phyloP scores from a whole-genome alignment of 2,888 invertebrate species.

The Pyrochroa serraticornis region DNA sequence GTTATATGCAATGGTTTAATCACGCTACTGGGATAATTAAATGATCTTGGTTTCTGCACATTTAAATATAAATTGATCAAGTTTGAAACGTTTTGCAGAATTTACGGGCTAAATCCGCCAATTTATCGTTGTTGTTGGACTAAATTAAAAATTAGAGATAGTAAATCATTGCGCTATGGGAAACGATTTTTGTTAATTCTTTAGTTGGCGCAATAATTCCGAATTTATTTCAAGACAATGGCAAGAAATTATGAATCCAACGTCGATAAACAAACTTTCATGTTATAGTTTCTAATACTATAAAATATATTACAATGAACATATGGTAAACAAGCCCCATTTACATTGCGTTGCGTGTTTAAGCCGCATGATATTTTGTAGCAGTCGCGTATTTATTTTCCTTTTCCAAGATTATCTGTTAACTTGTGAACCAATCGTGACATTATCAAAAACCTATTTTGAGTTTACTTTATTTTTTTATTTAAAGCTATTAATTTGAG shows the following conservation, averaged over 20 bases:
- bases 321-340: conserved; percentile 37
- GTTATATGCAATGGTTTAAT: conserved; percentile 30
- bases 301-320: conserved; percentile 40
- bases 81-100: conserved; percentile 15
- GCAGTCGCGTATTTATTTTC: conserved; percentile 33
- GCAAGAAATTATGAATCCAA: conserved; percentile 26
- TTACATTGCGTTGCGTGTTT: conserved; percentile 38
- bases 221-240: conserved; percentile 26
- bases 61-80: conserved; percentile 20
- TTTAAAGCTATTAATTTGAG: conserved; percentile 8
- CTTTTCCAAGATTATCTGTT: conserved; percentile 24
- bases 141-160: not conserved
- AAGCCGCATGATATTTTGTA: conserved; percentile 32
- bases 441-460: too few species aligned
- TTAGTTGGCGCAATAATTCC: conserved; percentile 18
- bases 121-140: conserved; percentile 11
- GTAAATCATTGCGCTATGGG: not conserved
- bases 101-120: conserved; percentile 3
- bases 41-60: conserved; percentile 17
- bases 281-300: conserved; percentile 39
- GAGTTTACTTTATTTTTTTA: too few species aligned
- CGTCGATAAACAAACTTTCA: conserved; percentile 33
- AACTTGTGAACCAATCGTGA: not conserved
- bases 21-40: conserved; percentile 32
- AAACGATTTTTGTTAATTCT: conserved; percentile 5